A percentile compares a stretch with the other conserved stretches of the same genome.
These are phyloP conservation scores for Leptinotarsa texana DNA, from an alignment of 1,140 invertebrate genomes.

Conservation along the genomic window DNA sequence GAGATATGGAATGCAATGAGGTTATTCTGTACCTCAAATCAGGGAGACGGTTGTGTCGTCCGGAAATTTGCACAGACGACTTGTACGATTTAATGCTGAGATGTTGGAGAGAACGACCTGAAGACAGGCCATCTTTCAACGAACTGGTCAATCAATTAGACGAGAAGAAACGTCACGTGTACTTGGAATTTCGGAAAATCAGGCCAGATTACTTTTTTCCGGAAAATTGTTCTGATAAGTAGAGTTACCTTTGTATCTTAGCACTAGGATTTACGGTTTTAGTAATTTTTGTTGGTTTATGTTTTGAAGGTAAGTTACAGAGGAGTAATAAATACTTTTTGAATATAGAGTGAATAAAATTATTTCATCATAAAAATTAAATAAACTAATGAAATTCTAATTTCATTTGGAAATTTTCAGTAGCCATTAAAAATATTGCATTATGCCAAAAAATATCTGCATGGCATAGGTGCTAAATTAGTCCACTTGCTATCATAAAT, in stretches of 20 bases:
- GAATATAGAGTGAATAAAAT: too few species aligned
- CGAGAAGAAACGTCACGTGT: conserved; percentile 57
- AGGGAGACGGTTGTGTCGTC: conserved; percentile 68
- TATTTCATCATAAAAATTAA: too few species aligned
- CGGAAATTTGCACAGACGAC: conserved; percentile 68
- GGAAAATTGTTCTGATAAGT: neutral
- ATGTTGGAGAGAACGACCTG: conserved; percentile 67
- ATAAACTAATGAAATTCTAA: too few species aligned
- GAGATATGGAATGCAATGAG: conserved; percentile 65
- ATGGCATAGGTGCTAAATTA: too few species aligned
- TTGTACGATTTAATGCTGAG: conserved; percentile 71
- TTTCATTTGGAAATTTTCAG: too few species aligned
- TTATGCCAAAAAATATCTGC: too few species aligned
- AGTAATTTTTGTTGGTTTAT: too few species aligned
- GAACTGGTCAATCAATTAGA: conserved; percentile 62
- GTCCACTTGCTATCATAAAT: too few species aligned
- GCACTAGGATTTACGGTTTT: too few species aligned
- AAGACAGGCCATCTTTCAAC: conserved; percentile 63
- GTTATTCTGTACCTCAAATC: conserved; percentile 55
- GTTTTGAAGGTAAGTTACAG: too few species aligned
- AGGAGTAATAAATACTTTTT: too few species aligned
- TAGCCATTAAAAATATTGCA: too few species aligned
- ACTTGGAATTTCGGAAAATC: conserved; percentile 62
- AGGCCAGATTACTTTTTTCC: neutral
- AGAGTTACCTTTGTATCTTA: neutral